Conservation (phyloP, 2,888 invertebrate species). For the Panopea generosa region DNA sequence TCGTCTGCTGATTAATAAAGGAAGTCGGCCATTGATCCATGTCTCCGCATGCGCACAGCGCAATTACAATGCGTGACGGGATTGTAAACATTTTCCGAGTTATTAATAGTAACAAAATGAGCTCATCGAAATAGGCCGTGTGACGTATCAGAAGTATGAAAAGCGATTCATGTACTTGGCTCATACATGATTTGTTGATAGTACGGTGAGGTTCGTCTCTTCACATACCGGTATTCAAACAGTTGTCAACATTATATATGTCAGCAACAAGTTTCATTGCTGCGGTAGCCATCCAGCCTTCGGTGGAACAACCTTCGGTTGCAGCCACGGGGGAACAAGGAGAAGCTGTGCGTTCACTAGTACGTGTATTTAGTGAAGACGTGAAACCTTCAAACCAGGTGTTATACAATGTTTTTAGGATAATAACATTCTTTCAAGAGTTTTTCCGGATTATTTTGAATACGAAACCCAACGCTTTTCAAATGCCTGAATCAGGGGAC, state of each 20-base stretch:
- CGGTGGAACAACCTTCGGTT: neutral
- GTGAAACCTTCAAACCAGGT: slow-evolving; percentile 13
- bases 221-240: slow-evolving; percentile 60
- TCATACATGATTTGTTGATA: slow-evolving; percentile 59
- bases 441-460: slow-evolving; percentile 42
- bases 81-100: slow-evolving; percentile 47
- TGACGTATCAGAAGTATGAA: slow-evolving; percentile 82
- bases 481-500: slow-evolving; percentile 80
- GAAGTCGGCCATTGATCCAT: slow-evolving; percentile 18
- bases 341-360: slow-evolving; percentile 33
- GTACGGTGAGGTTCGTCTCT: slow-evolving; percentile 38
- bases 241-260: slow-evolving; percentile 61
- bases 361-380: slow-evolving; percentile 24
- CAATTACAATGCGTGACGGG: slow-evolving; percentile 25
- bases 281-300: neutral
- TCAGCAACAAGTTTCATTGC: slow-evolving; percentile 52
- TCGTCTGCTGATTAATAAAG: slow-evolving; percentile 29
- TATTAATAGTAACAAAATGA: slow-evolving; percentile 55
- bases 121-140: slow-evolving; percentile 54
- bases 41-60: slow-evolving; percentile 49
- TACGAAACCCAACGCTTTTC: slow-evolving; percentile 40
- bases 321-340: neutral
- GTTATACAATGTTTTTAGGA: slow-evolving; percentile 35
- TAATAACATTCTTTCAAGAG: slow-evolving; percentile 33
- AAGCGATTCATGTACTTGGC: slow-evolving; percentile 52